Conservation (phyloP, 2,797 vertebrate species). For the Oreonectes daqikongensis region DNA sequence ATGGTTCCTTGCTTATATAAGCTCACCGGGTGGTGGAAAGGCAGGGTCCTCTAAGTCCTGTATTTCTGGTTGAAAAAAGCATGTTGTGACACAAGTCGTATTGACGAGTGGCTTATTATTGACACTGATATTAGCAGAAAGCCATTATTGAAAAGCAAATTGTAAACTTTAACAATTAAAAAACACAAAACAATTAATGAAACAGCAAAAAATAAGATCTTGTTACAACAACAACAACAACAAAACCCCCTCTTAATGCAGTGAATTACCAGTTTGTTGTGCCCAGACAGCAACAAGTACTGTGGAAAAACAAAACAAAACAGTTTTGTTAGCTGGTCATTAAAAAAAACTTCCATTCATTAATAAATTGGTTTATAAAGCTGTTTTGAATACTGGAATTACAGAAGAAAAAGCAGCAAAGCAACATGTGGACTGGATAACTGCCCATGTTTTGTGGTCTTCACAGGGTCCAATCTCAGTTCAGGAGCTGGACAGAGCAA, state of each 20-base stretch:
- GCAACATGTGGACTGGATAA: slow-evolving; percentile 76
- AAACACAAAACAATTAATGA: not conserved
- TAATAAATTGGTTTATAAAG: slow-evolving; percentile 71
- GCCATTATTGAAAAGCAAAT: too few species aligned
- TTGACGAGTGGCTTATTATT: not conserved
- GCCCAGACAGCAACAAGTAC: slow-evolving; percentile 71
- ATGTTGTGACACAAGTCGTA: not conserved
- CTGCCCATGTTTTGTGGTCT: slow-evolving; percentile 76
- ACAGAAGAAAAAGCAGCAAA: slow-evolving; percentile 83
- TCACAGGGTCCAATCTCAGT: slow-evolving; percentile 61
- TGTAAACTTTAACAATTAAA: too few species aligned
- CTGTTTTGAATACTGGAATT: slow-evolving; percentile 75
- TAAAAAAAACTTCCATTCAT: slow-evolving; percentile 67
- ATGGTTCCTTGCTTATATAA: not conserved
- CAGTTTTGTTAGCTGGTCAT: slow-evolving; percentile 69
- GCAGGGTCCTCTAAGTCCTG: not conserved
- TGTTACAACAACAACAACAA: not conserved
- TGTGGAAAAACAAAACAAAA: slow-evolving; percentile 72
- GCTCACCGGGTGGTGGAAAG: not conserved
- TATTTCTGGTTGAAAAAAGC: slow-evolving; percentile 11
- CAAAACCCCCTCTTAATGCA: too few species aligned
- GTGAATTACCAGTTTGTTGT: slow-evolving; percentile 70
- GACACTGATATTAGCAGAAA: not conserved
- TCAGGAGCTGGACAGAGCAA: slow-evolving; percentile 70
- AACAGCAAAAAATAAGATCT: not conserved